Evolutionary conservation across 2,113 vertebrate genomes (phyloP).

Genomic region (Gorsachius goisagi): DNA sequence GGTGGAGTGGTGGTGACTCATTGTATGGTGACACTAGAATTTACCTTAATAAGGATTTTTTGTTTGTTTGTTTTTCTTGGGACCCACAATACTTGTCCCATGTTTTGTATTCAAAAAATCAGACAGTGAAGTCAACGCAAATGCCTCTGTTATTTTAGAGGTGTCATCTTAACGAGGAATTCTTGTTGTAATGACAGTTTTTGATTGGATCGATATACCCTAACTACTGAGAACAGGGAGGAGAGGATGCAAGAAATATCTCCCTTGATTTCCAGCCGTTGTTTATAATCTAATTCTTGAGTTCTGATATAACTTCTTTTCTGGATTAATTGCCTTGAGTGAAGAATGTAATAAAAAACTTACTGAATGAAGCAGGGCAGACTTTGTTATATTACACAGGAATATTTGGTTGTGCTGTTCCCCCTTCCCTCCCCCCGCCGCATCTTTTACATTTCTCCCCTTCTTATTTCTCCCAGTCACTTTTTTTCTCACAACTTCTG

Average conservation of each 20-base stretch:
- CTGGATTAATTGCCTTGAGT: background rate
- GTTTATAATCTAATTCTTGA: background rate
- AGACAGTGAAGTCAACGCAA: background rate
- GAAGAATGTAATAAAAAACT: background rate
- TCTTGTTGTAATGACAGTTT: background rate
- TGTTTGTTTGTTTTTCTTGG: background rate
- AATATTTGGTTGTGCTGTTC: background rate
- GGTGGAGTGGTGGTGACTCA: background rate
- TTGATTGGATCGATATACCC: background rate
- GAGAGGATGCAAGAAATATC: background rate
- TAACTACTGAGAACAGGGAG: background rate
- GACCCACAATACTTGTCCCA: accelerated
- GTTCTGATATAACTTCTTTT: background rate
- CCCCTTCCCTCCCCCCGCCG: no score
- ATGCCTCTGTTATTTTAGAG: background rate
- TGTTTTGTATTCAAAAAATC: background rate
- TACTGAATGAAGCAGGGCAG: background rate
- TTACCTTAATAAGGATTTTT: background rate
- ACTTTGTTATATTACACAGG: background rate
- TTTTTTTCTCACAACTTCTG: background rate
- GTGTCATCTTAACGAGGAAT: background rate
- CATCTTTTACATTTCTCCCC: background rate
- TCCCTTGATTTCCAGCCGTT: background rate
- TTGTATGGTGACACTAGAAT: background rate
- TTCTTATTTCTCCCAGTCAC: background rate